Base-by-base conservation (phyloP, 2,888 invertebrate genomes). In the Drosophila mayaguana region DNA sequence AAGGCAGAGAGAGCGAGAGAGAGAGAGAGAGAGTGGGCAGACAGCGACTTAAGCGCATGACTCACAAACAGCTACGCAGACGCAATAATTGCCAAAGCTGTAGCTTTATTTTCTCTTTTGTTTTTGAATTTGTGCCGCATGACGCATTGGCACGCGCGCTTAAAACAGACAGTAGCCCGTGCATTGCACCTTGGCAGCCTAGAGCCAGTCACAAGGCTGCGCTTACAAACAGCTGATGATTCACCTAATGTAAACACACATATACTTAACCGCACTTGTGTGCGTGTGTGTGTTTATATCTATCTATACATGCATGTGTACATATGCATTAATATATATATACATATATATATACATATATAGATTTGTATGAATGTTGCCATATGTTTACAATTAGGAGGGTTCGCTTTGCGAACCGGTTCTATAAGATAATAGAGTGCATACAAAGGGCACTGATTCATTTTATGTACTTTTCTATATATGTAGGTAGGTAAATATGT, bases 21-120 rank as follows among this genome's bases (percentile, higher is more conserved):
- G n/a, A 16, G n/a, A 43, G 48, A 36, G 45, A n/a, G 12, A 43
- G 50, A 38, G 43, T 32, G 32, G 28, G 18, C 46, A 18, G 16
- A 32, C 18, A 46, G 53, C 48, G 34, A 38, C 12, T 55, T 38
- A 51, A 45, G 50, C 61, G 72, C 53, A 68, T 79, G 78, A 78
- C 55, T 79, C 80, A 78, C 60, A 45, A 43, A 55, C 55, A 60
- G 72, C 63, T 79, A 63, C 79, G 78, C 78, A 78, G 79, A 72
- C 79, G 78, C 78, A 75, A 50, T 66, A 65, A 78, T 72, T 75
- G 64, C 46, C 61, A 51, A 61, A 50, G 48, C 48, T 50, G 32
- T 32, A 12, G 48, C n/a, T 38, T 54, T 53, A 51, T 56, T 40
- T 32, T 55, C n/a, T 46, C 25, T 46, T 46, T 46, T 46, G 25